phyloP scores from a whole-genome alignment of 2,113 vertebrate genomes.

The Syngnathus scovelli region DNA sequence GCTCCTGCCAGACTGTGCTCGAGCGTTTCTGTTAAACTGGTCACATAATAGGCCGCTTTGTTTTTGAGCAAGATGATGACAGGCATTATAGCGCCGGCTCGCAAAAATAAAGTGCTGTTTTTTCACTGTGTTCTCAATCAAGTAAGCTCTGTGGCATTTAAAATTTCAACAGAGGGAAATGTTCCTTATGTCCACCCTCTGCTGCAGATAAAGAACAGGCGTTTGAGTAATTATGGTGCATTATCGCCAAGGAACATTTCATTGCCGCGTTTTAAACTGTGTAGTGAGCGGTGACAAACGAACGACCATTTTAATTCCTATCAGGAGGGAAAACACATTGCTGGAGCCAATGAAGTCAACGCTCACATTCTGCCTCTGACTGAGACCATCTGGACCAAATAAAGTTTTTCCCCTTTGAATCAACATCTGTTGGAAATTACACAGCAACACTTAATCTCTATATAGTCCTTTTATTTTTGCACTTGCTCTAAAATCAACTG shows the following conservation, averaged over 20 bases:
- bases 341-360: conserved; percentile 63
- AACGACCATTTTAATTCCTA: conserved; percentile 66
- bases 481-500: conserved; percentile 28
- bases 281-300: conserved; percentile 65
- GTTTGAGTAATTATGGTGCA: conserved; percentile 69
- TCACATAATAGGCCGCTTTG: conserved; percentile 3
- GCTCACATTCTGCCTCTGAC: conserved; percentile 76
- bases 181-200: conserved; percentile 60
- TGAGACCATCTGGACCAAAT: conserved; percentile 73
- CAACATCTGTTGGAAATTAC: conserved; percentile 69
- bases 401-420: conserved; percentile 69
- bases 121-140: conserved; percentile 11
- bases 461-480: conserved; percentile 18
- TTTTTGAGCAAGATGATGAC: conserved; percentile 23
- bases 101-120: neutral
- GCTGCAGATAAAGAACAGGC: conserved; percentile 65
- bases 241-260: conserved; percentile 65
- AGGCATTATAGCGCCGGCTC: neutral
- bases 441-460: conserved; percentile 56
- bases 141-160: conserved; percentile 37
- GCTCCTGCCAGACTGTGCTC: neutral
- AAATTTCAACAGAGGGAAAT: conserved; percentile 55
- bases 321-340: conserved; percentile 69
- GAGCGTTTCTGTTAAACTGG: conserved; percentile 3
- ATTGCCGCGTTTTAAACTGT: conserved; percentile 67